Percentiles rank a stretch among this genome's conserved stretches.
Conservation (phyloP, 2,888 invertebrate species). For the Drosophila bunnanda region DNA sequence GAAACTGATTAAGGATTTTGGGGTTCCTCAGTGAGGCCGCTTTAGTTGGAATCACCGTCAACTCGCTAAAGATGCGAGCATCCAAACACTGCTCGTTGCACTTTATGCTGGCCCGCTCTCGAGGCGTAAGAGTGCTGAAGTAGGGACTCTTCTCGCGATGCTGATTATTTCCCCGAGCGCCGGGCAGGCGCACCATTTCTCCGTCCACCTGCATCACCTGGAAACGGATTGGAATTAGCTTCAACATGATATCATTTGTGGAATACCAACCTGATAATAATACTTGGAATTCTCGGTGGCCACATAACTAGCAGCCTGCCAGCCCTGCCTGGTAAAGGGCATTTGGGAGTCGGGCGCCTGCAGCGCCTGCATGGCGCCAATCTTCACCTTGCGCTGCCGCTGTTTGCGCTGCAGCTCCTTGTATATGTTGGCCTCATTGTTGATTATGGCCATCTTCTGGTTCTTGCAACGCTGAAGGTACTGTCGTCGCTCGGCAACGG, state of each 20-base stretch:
- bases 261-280: conserved; percentile 80
- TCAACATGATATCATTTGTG: not conserved
- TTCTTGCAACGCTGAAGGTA: conserved; percentile 83
- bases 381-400: conserved; percentile 79
- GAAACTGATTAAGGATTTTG: conserved; percentile 70
- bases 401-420: conserved; percentile 82
- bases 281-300: conserved; percentile 82
- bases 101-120: conserved; percentile 8
- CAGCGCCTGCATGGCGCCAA: conserved; percentile 70
- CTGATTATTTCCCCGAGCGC: conserved; percentile 81
- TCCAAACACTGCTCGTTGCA: conserved; percentile 68
- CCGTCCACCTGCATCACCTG: conserved; percentile 75
- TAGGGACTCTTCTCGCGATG: conserved; percentile 74
- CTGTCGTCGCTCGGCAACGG: conserved; percentile 86
- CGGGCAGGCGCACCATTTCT: conserved; percentile 74
- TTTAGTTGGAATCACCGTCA: conserved; percentile 69
- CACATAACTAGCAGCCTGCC: conserved; percentile 83
- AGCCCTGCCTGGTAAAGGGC: conserved; percentile 83
- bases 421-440: conserved; percentile 84
- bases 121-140: conserved; percentile 48
- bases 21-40: conserved; percentile 49
- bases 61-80: conserved; percentile 55
- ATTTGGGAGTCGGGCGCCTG: conserved; percentile 74
- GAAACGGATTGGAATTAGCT: too few relatives aligned
- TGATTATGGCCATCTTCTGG: conserved; percentile 83